Evolutionary conservation across 1,140 invertebrate species (phyloP), one percentile per base, ranked within the genome.

Genomic region (Eriocheir sinensis): DNA sequence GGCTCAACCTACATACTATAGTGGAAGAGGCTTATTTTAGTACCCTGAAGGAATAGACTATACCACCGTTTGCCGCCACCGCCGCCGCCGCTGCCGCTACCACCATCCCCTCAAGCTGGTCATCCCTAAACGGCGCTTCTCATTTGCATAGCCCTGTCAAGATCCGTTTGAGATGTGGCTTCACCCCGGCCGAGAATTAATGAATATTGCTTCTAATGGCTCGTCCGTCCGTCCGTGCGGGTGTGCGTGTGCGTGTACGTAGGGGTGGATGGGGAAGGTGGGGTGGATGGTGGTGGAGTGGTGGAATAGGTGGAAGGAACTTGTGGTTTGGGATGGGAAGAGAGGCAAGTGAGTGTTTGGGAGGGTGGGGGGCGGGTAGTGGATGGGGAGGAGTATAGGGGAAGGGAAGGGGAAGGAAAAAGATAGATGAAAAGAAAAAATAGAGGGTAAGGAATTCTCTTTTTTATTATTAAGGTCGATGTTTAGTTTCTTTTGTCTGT

Each of bases 121-220:
- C 89, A n/a, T n/a, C n/a, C n/a, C 81, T 93, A 93, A 93, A 93
- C 86, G 92, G 92, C 48, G 44, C 8, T 41, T 36, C 32, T 86
- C 83, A 93, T 93, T 93, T 93, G 92, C 92, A 93, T 93, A 93
- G 83, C 92, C 32, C 86, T 93, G 92, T 93, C 92, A 93, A 93
- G 92, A 93, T 93, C 81, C 53, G 53, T 93, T 86, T 93, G 44
- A 93, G 92, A 93, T 93, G 92, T 60, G 32, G 92, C 81, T 38
- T 93, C 92, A 48, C 27, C 81, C n/a, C 41, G 41, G 32, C 36
- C 48, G 41, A 36, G 92, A 86, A 93, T 93, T 86, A 93, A 93
- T 93, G 92, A 93, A 86, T 93, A 93, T 93, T 93, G 92, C 92
- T 93, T 40, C 48, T 93, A 93, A 93, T 93, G 92, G 34, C n/a